Conservation (phyloP, 1,140 invertebrate genomes). For the Eumeta japonica region DNA sequence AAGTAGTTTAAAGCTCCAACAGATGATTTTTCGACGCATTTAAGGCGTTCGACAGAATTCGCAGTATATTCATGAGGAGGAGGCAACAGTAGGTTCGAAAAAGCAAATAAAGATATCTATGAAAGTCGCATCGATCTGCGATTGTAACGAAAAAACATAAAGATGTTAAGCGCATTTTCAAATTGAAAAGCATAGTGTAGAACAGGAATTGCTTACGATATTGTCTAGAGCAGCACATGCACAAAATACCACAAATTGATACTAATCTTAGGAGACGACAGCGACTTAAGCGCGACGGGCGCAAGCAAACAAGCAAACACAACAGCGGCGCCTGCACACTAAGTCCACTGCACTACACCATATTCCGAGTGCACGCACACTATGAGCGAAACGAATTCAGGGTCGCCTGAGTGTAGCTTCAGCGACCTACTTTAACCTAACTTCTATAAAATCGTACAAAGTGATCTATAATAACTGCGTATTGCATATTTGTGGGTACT, state of each 20-base stretch:
- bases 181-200: constrained; percentile 58
- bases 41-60: constrained; percentile 39
- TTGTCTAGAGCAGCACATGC: constrained; percentile 62
- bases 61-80: constrained; percentile 45
- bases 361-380: constrained; percentile 53
- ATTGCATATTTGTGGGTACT: constrained; percentile 43
- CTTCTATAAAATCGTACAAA: constrained; percentile 50
- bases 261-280: constrained; percentile 48
- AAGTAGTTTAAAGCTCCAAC: constrained; percentile 46
- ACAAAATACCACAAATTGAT: constrained; percentile 59
- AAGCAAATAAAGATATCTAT: constrained; percentile 58
- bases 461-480: constrained; percentile 50
- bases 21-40: constrained; percentile 51
- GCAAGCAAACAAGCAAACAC: constrained; percentile 13
- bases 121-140: constrained; percentile 53
- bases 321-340: constrained; percentile 29
- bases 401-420: constrained; percentile 56
- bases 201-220: constrained; percentile 55
- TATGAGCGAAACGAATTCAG: constrained; percentile 55
- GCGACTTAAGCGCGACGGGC: constrained; percentile 12
- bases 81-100: constrained; percentile 50
- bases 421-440: too few species aligned
- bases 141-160: constrained; percentile 56
- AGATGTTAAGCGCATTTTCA: constrained; percentile 56
- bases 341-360: constrained; percentile 47